Conservation (phyloP, 2,113 vertebrate species). For the Zapornia atra region DNA sequence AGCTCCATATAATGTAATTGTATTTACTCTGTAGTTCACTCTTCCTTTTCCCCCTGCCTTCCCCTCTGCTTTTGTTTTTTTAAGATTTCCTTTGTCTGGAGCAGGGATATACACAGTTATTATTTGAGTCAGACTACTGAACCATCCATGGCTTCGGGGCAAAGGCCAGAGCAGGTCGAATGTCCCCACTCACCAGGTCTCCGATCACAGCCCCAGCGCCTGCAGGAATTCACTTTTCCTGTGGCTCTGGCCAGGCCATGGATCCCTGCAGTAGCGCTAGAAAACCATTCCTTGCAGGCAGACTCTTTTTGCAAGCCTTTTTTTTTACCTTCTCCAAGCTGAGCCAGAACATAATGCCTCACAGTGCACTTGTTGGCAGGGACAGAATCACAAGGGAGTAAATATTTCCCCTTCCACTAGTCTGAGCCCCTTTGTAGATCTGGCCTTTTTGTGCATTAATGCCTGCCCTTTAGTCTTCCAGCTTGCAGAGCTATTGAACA, state of each 20-base stretch:
- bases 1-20: neutral
- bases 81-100: neutral
- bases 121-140: neutral
- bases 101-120: neutral
- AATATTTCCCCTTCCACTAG: neutral
- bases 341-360: neutral
- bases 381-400: neutral
- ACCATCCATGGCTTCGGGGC: neutral
- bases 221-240: neutral
- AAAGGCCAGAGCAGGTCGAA: neutral
- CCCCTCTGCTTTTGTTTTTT: neutral
- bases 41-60: neutral
- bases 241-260: neutral
- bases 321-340: neutral
- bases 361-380: neutral
- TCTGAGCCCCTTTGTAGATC: neutral
- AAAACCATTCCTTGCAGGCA: neutral
- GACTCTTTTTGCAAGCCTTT: neutral
- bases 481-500: neutral
- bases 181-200: rapidly evolving
- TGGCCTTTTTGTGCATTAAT: neutral
- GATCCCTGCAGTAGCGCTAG: neutral
- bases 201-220: neutral
- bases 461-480: slow-evolving; percentile 18
- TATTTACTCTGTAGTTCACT: neutral